Conservation (phyloP, 2,888 invertebrate genomes). For the Melinopterus prodromus region DNA sequence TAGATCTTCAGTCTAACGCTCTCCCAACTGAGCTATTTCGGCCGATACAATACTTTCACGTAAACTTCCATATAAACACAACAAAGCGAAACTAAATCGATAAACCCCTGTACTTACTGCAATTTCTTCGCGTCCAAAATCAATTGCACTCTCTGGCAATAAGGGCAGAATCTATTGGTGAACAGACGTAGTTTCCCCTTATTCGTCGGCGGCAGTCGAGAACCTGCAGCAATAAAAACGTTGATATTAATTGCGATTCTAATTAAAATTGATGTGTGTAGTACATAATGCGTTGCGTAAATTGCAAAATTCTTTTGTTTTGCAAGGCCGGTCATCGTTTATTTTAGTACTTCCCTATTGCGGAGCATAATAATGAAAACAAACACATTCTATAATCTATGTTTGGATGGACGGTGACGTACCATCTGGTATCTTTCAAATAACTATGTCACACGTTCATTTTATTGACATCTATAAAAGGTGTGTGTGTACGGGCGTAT, state of each 20-base stretch:
- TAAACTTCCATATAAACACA: not conserved
- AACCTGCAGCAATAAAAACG: constrained; percentile 64
- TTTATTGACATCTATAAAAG: not conserved
- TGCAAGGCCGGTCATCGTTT: not conserved
- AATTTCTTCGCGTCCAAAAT: constrained; percentile 82
- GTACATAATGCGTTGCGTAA: not conserved
- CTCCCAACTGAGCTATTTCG: constrained; percentile 86
- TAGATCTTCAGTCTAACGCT: constrained; percentile 82
- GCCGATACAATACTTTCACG: constrained; percentile 48
- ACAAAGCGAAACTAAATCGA: not conserved
- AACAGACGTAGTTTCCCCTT: constrained; percentile 76
- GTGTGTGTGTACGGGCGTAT: too few species aligned
- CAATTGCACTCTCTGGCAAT: constrained; percentile 78
- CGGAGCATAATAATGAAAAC: not conserved
- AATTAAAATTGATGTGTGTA: not conserved
- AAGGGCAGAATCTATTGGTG: constrained; percentile 88
- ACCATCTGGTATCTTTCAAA: not conserved
- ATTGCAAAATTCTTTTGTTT: not conserved
- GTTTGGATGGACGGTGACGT: not conserved
- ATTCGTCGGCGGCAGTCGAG: constrained; percentile 66
- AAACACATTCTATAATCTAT: not conserved
- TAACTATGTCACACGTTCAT: not conserved
- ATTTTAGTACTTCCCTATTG: not conserved
- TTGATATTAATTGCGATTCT: not conserved
- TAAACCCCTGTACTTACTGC: constrained; percentile 60